Conservation (phyloP, 1,140 invertebrate genomes). For the Glossosoma conforme region DNA sequence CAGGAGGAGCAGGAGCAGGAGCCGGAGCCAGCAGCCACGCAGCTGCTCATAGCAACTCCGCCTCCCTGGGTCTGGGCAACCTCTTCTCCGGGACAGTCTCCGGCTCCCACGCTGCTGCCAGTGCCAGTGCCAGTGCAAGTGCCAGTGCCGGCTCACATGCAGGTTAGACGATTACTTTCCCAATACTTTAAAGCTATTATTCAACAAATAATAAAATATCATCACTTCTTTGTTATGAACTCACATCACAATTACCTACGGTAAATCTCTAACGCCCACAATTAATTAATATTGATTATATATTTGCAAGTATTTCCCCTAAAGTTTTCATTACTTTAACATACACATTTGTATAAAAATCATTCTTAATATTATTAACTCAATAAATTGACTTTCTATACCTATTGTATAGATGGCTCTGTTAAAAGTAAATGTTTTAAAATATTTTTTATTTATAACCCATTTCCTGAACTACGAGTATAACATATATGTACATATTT, state of each 20-base stretch:
- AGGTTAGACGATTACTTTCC: background rate
- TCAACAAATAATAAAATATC: background rate
- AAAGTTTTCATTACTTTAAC: no score
- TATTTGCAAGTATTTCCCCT: no score
- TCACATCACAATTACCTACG: background rate
- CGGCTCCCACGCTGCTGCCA: conserved; percentile 14
- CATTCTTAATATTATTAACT: no score
- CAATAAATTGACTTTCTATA: no score
- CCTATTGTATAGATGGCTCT: no score
- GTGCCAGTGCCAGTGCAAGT: conserved; percentile 11
- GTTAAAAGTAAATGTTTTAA: no score
- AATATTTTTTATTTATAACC: no score
- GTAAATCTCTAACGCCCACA: background rate
- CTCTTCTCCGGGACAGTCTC: conserved; percentile 2
- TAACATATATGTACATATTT: no score
- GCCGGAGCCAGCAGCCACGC: conserved; percentile 1
- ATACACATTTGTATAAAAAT: no score
- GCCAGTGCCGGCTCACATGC: background rate
- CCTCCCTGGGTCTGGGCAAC: conserved; percentile 8
- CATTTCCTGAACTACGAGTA: no score
- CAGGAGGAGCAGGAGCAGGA: background rate
- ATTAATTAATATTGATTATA: no score
- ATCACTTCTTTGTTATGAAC: no score
- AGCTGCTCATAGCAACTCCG: conserved; percentile 6
- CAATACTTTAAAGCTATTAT: background rate